Evolutionary conservation across 2,888 invertebrate genomes (phyloP).

Genomic region (Plagodis pulveraria): DNA sequence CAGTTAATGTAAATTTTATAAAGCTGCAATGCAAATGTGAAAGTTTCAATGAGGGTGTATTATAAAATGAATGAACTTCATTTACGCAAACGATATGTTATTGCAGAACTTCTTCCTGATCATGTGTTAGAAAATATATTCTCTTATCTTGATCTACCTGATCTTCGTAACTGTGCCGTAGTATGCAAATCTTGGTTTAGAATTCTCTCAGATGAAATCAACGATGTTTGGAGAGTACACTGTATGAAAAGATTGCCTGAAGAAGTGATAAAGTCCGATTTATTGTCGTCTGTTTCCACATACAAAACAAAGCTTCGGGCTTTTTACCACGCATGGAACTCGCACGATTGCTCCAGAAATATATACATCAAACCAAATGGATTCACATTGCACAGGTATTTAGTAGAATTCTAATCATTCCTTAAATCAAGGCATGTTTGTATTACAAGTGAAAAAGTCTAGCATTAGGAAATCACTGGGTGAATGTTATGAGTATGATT

Average conservation of each 20-base stretch:
- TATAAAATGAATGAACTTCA: conserved; percentile 51
- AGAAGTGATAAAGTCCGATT: conserved; percentile 94
- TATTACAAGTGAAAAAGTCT: too few relatives aligned
- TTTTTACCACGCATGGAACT: conserved; percentile 98
- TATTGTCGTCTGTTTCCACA: conserved; percentile 94
- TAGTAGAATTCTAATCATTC: too few relatives aligned
- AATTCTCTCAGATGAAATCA: conserved; percentile 96
- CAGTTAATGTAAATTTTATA: too few relatives aligned
- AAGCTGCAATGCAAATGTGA: conserved; percentile 22
- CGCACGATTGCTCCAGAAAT: conserved; percentile 98
- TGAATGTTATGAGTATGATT: too few relatives aligned
- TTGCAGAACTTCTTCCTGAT: conserved; percentile 89
- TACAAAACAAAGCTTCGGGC: conserved; percentile 97
- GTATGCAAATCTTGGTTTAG: conserved; percentile 97
- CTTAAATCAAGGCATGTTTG: too few relatives aligned
- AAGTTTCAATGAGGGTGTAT: conserved; percentile 37
- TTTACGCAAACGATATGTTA: conserved; percentile 77
- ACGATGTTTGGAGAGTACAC: conserved; percentile 97
- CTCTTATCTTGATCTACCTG: conserved; percentile 94
- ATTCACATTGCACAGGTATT: conserved; percentile 95
- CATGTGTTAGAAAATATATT: conserved; percentile 95
- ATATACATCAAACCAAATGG: conserved; percentile 98
- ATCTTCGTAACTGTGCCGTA: conserved; percentile 94
- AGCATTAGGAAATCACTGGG: too few relatives aligned
- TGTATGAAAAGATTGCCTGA: conserved; percentile 94